Base-by-base conservation (phyloP, 2,888 invertebrate species). In the Troides aeacus region DNA sequence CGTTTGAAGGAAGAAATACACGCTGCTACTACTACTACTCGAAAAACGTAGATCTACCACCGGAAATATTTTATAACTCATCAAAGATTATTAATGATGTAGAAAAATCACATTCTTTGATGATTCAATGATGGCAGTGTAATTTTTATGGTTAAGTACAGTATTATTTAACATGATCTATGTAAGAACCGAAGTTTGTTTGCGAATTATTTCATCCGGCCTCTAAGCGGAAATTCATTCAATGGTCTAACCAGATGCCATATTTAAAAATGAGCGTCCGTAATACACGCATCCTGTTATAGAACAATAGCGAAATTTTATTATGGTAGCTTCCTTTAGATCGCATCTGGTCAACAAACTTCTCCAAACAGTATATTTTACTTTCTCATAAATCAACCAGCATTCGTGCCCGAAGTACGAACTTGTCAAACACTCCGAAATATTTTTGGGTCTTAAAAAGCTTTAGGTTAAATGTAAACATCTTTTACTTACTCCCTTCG, bases 221-320 rank as follows among this genome's bases (percentile, higher is more conserved):
- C 18, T n/a, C n/a, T 53, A 53, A 63, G n/a, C 57, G 57, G 67
- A 57, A 57, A 62, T 46, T 62, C 62, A 24, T 62, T 68, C 67
- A 62, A 42, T 67, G 67, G 18, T 62, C 67, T 64, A 58, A 64
- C 12, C 23, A 58, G 42, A 36, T 23, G 18, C 67, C 42, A 62
- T 58, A 67, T 67, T 58, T 30, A 68, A 42, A 57, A 68, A 67
- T 57, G 23, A 67, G 30, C 56, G 56, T 46, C 63, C 50, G 62
- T 39, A 57, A 39, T 68, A 24, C 60, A 53, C 53, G n/a, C 30
- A 50, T 65, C 65, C 69, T 56, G 60, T 60, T 61, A 42, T n/a
- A 62, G 69, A 65, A 69, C 69, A 65, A 65, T 65, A 69, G 57
- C 46, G 50, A 62, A 66, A 65, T 69, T 64, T 69, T 69, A 69